A percentile compares a stretch with the other conserved stretches of the same genome.
phyloP scores from a whole-genome alignment of 2,113 vertebrate genomes.

The Etia nguti region DNA sequence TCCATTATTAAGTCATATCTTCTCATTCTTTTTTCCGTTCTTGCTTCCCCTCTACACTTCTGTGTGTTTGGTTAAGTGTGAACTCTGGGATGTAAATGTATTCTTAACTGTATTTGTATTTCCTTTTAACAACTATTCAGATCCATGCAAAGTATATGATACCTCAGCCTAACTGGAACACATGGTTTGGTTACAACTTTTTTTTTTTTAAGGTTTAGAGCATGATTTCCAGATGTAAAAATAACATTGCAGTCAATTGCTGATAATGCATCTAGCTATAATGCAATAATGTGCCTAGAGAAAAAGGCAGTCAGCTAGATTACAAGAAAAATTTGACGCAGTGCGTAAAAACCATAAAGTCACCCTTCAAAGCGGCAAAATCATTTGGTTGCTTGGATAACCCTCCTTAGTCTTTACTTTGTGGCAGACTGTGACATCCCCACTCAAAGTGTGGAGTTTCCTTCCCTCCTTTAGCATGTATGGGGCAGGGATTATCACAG shows the following conservation, averaged over 20 bases:
- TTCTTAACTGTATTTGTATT: neutral
- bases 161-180: neutral
- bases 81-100: neutral
- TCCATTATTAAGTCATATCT: constrained; percentile 3
- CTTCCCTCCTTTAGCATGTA: constrained; percentile 46
- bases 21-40: neutral
- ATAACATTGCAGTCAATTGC: neutral
- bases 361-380: constrained; percentile 3
- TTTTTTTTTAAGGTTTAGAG: neutral
- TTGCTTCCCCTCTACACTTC: neutral
- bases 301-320: neutral
- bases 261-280: neutral
- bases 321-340: neutral
- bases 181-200: neutral
- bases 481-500: constrained; percentile 47
- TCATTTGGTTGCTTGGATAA: constrained; percentile 24
- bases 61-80: neutral
- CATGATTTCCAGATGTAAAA: neutral
- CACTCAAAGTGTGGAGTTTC: neutral
- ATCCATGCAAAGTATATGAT: neutral
- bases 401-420: neutral
- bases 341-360: neutral
- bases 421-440: neutral
- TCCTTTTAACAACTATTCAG: neutral
- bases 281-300: neutral